Evolutionary conservation across 2,888 invertebrate genomes (phyloP).

Genomic region (Heteromurus nitidus): DNA sequence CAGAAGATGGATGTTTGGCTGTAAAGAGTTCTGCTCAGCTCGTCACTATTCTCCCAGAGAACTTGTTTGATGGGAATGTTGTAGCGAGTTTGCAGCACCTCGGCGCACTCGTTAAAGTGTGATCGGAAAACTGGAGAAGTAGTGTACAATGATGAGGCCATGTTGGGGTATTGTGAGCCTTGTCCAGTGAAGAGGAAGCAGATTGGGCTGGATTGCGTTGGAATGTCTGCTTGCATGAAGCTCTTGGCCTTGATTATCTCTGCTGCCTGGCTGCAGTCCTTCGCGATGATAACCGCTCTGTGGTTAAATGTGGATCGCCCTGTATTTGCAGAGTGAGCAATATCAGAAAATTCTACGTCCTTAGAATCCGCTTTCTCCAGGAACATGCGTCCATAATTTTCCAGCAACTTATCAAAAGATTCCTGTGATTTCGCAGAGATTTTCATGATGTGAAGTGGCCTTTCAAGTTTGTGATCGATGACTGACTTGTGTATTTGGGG

Average conservation of each 20-base stretch:
- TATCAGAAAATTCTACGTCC: conserved; percentile 39
- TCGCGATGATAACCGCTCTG: conserved; percentile 28
- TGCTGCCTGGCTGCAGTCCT: conserved; percentile 31
- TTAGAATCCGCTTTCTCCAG: not conserved
- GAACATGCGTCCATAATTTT: conserved; percentile 32
- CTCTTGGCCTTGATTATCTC: conserved; percentile 13
- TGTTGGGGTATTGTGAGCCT: conserved; percentile 60
- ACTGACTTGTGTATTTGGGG: conserved; percentile 1
- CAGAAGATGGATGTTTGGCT: conserved; percentile 5
- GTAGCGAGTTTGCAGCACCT: conserved; percentile 11
- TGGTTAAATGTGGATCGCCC: conserved; percentile 46
- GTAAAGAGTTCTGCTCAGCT: conserved; percentile 8
- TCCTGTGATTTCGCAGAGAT: conserved; percentile 52
- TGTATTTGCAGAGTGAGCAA: conserved; percentile 42
- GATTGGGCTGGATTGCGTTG: not conserved
- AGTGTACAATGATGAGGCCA: conserved; percentile 41
- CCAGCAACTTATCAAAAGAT: conserved; percentile 21
- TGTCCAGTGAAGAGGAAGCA: conserved; percentile 61
- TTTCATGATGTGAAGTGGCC: conserved; percentile 36
- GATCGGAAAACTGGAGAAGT: conserved; percentile 42
- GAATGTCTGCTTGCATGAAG: conserved; percentile 26
- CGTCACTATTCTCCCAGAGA: conserved; percentile 23
- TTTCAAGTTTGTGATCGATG: not conserved
- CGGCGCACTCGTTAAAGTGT: conserved; percentile 33
- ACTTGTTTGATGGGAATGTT: conserved; percentile 27